phyloP scores from a whole-genome alignment of 2,113 vertebrate species.

The Sciurus niger region DNA sequence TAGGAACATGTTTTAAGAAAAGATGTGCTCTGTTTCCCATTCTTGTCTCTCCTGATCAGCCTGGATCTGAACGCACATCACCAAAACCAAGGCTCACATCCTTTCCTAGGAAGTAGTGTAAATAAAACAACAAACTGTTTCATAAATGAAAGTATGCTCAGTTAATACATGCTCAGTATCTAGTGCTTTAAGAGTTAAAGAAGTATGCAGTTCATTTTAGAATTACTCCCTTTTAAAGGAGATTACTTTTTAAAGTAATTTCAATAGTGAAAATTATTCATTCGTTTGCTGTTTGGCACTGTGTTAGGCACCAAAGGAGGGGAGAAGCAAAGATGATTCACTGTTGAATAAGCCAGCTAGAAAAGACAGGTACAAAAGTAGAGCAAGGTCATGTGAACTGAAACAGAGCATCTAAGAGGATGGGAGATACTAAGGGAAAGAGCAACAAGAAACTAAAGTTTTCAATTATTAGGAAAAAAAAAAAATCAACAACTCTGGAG shows the following conservation, averaged over 20 bases:
- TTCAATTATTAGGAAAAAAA: background rate
- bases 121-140: background rate
- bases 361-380: background rate
- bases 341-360: background rate
- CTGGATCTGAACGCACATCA: background rate
- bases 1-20: background rate
- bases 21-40: background rate
- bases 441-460: background rate
- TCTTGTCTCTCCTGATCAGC: background rate
- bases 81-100: background rate
- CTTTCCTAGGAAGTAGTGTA: background rate
- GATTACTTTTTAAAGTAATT: background rate
- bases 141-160: background rate
- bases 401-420: background rate
- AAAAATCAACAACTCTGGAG: background rate
- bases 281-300: background rate
- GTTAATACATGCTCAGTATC: background rate
- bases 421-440: background rate
- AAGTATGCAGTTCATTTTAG: background rate
- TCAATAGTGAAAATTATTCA: background rate
- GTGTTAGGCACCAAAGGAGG: background rate
- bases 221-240: slow-evolving; percentile 2
- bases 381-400: background rate
- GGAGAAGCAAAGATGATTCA: background rate
- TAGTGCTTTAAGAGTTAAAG: background rate